A percentile compares a stretch with the other conserved stretches of the same genome.
phyloP scores from a whole-genome alignment of 2,888 invertebrate species.

The Ochlodes sylvanus region DNA sequence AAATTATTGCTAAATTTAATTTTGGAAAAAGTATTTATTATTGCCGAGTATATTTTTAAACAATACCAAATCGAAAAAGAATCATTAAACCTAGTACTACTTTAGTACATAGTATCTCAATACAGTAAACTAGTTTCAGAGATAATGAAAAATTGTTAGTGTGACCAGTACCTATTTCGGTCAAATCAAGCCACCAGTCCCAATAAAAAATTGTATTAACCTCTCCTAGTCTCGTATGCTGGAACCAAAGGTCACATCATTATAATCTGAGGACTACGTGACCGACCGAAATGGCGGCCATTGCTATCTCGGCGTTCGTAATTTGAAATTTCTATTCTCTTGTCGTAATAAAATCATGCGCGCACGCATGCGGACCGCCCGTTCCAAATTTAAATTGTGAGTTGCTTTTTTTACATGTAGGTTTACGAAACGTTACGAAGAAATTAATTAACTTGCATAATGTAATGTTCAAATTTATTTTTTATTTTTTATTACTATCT shows the following conservation, averaged over 20 bases:
- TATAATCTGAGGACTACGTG: constrained; percentile 76
- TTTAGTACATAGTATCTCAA: too few relatives aligned
- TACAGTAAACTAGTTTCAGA: too few relatives aligned
- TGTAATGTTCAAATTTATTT: too few relatives aligned
- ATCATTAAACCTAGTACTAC: too few relatives aligned
- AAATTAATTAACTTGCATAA: constrained; percentile 6
- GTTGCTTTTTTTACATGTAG: constrained; percentile 44
- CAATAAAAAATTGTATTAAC: constrained; percentile 76
- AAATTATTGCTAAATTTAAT: too few relatives aligned
- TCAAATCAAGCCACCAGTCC: constrained; percentile 69
- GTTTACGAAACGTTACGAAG: constrained; percentile 20
- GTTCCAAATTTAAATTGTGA: constrained; percentile 58
- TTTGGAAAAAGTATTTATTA: too few relatives aligned
- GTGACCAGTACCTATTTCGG: constrained; percentile 40
- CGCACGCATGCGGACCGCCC: constrained; percentile 62
- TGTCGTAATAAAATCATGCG: constrained; percentile 78
- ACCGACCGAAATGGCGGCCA: constrained; percentile 69
- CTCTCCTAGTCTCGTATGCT: constrained; percentile 65
- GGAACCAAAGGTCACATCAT: constrained; percentile 78
- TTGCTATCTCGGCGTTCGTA: constrained; percentile 62
- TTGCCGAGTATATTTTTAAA: too few relatives aligned
- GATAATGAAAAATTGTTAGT: not conserved
- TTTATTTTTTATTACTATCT: too few relatives aligned
- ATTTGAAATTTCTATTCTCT: constrained; percentile 80
- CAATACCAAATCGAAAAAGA: too few relatives aligned